phyloP scores from a whole-genome alignment of 1,140 invertebrate genomes.

The Drosophila subobscura region DNA sequence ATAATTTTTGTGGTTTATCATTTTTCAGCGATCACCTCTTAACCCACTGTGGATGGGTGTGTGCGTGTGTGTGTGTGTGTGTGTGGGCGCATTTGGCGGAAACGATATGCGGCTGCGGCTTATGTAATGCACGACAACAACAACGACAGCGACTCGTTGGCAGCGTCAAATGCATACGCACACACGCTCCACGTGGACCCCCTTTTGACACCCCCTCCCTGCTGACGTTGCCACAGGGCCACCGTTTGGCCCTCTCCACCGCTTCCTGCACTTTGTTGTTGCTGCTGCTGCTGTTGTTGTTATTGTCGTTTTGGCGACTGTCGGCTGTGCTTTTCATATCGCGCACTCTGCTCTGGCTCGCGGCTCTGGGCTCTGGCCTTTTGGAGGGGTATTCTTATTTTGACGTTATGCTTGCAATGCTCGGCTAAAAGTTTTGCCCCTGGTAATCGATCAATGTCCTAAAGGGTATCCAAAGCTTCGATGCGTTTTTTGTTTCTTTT shows the following conservation, averaged over 20 bases:
- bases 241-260: conserved; percentile 8
- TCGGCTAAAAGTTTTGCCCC: too few species aligned
- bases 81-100: conserved; percentile 64
- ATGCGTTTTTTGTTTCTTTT: conserved; percentile 6
- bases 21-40: conserved; percentile 16
- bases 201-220: neutral
- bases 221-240: neutral
- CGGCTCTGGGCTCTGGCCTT: conserved; percentile 23
- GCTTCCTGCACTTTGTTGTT: conserved; percentile 64
- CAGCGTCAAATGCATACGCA: conserved; percentile 55
- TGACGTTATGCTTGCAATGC: conserved; percentile 7
- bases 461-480: too few species aligned
- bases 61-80: conserved; percentile 31
- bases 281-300: conserved; percentile 28
- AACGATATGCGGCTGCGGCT: conserved; percentile 58
- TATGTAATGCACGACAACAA: conserved; percentile 62
- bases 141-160: conserved; percentile 22
- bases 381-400: conserved; percentile 17
- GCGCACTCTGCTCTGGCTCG: conserved; percentile 6
- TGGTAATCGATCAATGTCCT: too few species aligned
- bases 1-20: neutral
- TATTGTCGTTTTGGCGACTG: too few species aligned
- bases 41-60: conserved; percentile 36
- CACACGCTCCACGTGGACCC: conserved; percentile 28
- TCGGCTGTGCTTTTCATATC: conserved; percentile 58